Evolutionary conservation across 2,113 vertebrate genomes (phyloP).

Genomic region (Pleuronectes platessa): DNA sequence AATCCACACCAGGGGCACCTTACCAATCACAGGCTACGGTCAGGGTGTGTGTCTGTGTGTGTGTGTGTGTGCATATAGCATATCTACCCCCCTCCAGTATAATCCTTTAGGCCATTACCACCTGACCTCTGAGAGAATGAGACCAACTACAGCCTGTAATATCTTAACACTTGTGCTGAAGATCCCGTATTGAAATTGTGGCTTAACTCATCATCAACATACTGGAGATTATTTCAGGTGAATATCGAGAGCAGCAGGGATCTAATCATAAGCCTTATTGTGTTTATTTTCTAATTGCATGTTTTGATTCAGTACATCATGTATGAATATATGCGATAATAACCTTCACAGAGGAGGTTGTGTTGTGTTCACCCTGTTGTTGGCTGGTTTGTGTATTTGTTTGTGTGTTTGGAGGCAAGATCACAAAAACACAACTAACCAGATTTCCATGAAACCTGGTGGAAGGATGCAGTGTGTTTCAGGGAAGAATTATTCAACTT

Average conservation of each 20-base stretch:
- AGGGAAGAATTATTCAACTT: no score
- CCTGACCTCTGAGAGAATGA: constrained; percentile 63
- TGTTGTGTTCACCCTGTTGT: background rate
- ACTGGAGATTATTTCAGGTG: background rate
- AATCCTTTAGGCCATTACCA: constrained; percentile 68
- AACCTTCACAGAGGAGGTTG: background rate
- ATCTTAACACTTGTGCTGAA: constrained; percentile 35
- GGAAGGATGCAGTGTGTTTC: background rate
- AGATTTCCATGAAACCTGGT: background rate
- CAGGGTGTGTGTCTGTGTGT: constrained; percentile 20
- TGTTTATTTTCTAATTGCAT: background rate
- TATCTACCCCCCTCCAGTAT: constrained; percentile 56
- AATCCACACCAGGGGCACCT: constrained; percentile 66
- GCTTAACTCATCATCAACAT: constrained; percentile 19
- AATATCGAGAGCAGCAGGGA: constrained; percentile 1
- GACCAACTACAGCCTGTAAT: constrained; percentile 31
- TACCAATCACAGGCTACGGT: constrained; percentile 62
- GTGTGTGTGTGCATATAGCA: constrained; percentile 40
- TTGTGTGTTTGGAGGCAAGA: background rate
- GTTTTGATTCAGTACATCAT: background rate
- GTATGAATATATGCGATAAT: background rate
- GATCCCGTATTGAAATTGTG: constrained; percentile 38
- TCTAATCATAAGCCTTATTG: background rate
- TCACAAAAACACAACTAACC: background rate
- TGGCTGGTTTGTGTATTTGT: no score